Percentiles rank a stretch among this genome's conserved stretches.
Evolutionary conservation across 2,888 invertebrate genomes (phyloP).

Genomic region (Eristalinus aeneus): DNA sequence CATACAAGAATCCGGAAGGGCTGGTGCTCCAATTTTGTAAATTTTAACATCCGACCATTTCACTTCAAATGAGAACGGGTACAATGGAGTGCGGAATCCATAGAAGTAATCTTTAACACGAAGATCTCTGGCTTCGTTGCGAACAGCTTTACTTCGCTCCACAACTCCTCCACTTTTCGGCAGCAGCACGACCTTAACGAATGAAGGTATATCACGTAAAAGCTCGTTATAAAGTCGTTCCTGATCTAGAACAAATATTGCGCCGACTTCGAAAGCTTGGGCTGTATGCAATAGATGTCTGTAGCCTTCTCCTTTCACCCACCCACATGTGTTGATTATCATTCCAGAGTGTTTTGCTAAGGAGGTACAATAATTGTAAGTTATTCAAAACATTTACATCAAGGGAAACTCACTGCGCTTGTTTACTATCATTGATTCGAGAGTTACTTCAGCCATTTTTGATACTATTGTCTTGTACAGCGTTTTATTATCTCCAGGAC

Average conservation of each 20-base stretch:
- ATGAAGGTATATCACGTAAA: slow-evolving; percentile 94
- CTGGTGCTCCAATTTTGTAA: slow-evolving; percentile 96
- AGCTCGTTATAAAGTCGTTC: slow-evolving; percentile 97
- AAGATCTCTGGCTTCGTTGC: slow-evolving; percentile 89
- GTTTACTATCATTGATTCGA: slow-evolving; percentile 91
- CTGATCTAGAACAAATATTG: slow-evolving; percentile 97
- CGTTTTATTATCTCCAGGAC: slow-evolving; percentile 88
- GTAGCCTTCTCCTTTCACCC: slow-evolving; percentile 96
- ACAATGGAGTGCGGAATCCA: slow-evolving; percentile 89
- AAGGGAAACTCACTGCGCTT: slow-evolving; percentile 86
- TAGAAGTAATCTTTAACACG: slow-evolving; percentile 97
- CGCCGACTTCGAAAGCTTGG: slow-evolving; percentile 96
- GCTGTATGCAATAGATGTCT: slow-evolving; percentile 92
- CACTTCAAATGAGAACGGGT: slow-evolving; percentile 97
- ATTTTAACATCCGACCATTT: slow-evolving; percentile 94
- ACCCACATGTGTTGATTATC: slow-evolving; percentile 98
- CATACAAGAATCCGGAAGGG: slow-evolving; percentile 96
- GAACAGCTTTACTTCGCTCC: slow-evolving; percentile 87
- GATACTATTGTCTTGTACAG: slow-evolving; percentile 92
- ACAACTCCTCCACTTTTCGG: slow-evolving; percentile 99
- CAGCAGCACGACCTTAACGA: slow-evolving; percentile 94
- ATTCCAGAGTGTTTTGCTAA: slow-evolving; percentile 92
- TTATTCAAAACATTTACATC: not conserved
- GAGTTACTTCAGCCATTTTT: slow-evolving; percentile 92
- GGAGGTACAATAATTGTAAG: slow-evolving; percentile 13